Percentiles rank a stretch among this genome's conserved stretches.
These are phyloP conservation scores for Antitype chi DNA, from an alignment of 2,888 invertebrate genomes.

Conservation along the genomic window DNA sequence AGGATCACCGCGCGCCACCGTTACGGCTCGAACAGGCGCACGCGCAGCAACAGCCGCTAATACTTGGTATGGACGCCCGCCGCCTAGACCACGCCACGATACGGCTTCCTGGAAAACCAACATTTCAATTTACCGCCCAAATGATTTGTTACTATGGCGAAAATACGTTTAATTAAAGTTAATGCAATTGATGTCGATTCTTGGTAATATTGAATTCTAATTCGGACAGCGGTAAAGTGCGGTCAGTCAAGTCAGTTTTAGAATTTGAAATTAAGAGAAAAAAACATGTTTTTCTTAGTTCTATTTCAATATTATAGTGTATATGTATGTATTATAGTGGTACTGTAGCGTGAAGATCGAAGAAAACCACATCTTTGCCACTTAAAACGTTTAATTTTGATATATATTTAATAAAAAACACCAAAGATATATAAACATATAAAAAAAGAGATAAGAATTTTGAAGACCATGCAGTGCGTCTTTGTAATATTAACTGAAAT, in stretches of 20 bases:
- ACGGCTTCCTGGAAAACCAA: conserved; percentile 75
- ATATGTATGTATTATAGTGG: no score
- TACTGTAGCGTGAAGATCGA: no score
- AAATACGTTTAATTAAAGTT: conserved; percentile 63
- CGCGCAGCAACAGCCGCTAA: conserved; percentile 38
- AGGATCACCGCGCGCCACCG: conserved; percentile 63
- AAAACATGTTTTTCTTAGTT: not conserved
- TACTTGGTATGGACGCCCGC: conserved; percentile 55
- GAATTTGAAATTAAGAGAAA: conserved; percentile 50
- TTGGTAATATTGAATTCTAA: conserved; percentile 46
- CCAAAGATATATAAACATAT: no score
- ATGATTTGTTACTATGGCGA: conserved; percentile 75
- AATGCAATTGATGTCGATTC: conserved; percentile 38
- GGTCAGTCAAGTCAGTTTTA: conserved; percentile 16
- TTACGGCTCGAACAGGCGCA: conserved; percentile 56
- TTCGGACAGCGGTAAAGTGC: conserved; percentile 37
- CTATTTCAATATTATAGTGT: not conserved
- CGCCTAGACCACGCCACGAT: conserved; percentile 70
- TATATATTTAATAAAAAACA: no score
- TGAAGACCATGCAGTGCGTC: no score
- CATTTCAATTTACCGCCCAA: conserved; percentile 75
- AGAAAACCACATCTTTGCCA: no score
- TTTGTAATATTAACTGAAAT: no score
- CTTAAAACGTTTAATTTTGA: no score
- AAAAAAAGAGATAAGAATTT: no score